Evolutionary conservation across 2,797 vertebrate genomes (phyloP), one percentile per base, ranked within the genome.

Genomic region (Iguana delicatissima): DNA sequence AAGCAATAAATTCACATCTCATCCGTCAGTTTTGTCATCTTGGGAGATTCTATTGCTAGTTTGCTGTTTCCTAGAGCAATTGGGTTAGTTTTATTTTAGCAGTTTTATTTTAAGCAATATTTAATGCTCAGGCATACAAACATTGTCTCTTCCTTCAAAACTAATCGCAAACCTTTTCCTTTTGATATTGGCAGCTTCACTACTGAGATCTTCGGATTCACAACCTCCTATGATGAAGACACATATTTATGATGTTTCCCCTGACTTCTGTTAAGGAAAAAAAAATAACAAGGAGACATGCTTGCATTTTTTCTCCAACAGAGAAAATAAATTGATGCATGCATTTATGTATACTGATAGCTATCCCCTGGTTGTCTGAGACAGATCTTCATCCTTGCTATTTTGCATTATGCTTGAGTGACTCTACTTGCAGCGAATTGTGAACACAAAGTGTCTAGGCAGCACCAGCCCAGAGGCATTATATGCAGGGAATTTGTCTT

Each of bases 71-170:
- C 89, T 77, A 55, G 55, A 35, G 67, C 67, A 83, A 82, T 42
- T 9, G 67, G 85, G 64, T 86, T 87, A 83, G 83, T 87, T 69
- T 90, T 90, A 83, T 87, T 83, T 77, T 76, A 90, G 80, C 89
- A 87, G 57, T 67, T 90, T 87, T 90, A 90, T 87, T 87, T 87
- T 77, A 18, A 35, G 85, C 22, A 87, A 87, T 87, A 87, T 87
- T 87, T 67, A 87, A 90, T 83, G 59, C 85, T 77, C 72, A 84
- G 32, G n/a, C 72, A 84, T 91, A 80, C 80, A 91, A 91, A 91
- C 59, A 87, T 87, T 87, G 87, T 84, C 72, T 83, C 46, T 87
- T 87, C 80, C 12, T 90, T 79, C 62, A 77, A 87, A 90, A 87
- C 72, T 38, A 90, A 87, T 67, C 82, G 82, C 83, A 83, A 84